These are phyloP conservation scores for Aphidius gifuensis DNA, from an alignment of 1,140 invertebrate species.

Conservation along the genomic window DNA sequence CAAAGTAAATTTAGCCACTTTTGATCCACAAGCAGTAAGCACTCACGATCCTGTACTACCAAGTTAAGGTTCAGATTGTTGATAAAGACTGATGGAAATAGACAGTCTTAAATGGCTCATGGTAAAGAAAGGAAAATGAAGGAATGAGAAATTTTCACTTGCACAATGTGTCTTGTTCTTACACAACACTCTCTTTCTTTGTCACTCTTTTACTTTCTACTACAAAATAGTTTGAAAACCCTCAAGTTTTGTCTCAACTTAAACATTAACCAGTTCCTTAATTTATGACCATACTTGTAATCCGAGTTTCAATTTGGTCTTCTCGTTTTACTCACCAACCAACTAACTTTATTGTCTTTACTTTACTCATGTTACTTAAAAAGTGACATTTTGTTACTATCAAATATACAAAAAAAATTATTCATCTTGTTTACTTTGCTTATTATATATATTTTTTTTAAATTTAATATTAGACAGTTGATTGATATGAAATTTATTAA, in stretches of 20 bases:
- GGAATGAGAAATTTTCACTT: background rate
- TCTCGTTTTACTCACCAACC: constrained; percentile 9
- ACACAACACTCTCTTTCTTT: constrained; percentile 7
- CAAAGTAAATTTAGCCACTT: constrained; percentile 1
- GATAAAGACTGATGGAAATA: too few species aligned
- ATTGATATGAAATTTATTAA: too few species aligned
- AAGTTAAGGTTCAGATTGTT: too few species aligned
- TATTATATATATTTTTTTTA: too few species aligned
- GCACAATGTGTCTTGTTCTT: background rate
- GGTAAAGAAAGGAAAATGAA: background rate
- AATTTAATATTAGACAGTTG: too few species aligned
- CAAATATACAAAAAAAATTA: too few species aligned
- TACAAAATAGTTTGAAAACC: constrained; percentile 24
- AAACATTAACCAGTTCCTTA: constrained; percentile 36
- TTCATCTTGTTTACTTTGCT: too few species aligned
- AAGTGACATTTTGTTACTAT: too few species aligned
- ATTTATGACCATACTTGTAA: constrained; percentile 46
- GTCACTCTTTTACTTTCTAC: background rate
- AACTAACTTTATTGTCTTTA: background rate
- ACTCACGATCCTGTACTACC: background rate
- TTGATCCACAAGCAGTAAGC: constrained; percentile 1
- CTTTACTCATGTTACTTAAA: background rate
- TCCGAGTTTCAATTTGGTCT: constrained; percentile 42
- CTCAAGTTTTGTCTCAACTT: constrained; percentile 40
- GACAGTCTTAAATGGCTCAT: background rate